These are phyloP conservation scores for Zaprionus nigranus DNA, from an alignment of 1,140 invertebrate genomes.

Conservation along the genomic window DNA sequence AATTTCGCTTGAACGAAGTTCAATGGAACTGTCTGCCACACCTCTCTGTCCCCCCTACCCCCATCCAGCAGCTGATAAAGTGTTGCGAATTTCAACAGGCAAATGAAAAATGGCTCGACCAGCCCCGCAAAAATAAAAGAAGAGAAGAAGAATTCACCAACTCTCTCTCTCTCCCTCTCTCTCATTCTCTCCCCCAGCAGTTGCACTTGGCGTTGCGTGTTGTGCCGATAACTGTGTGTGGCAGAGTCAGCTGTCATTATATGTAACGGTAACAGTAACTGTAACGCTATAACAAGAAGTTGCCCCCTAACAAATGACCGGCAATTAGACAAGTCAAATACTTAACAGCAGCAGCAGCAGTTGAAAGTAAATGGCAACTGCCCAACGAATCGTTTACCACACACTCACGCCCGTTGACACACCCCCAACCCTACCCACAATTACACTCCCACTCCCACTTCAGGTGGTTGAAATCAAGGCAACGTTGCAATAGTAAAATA, in stretches of 20 bases:
- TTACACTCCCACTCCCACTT: neutral
- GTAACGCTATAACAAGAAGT: constrained; percentile 8
- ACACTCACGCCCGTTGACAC: neutral
- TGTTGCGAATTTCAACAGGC: constrained; percentile 70
- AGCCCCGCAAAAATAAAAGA: constrained; percentile 51
- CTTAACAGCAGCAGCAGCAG: constrained; percentile 24
- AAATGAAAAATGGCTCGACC: constrained; percentile 75
- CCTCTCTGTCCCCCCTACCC: neutral
- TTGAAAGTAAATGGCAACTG: constrained; percentile 36
- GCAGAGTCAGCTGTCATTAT: neutral
- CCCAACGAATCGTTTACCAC: constrained; percentile 23
- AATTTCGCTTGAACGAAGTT: constrained; percentile 77
- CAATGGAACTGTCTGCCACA: constrained; percentile 53
- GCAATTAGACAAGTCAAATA: constrained; percentile 68
- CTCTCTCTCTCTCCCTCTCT: neutral
- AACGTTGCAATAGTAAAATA: constrained; percentile 21
- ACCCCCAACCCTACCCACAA: neutral
- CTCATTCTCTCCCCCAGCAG: constrained; percentile 14
- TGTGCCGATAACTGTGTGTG: constrained; percentile 22
- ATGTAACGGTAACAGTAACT: constrained; percentile 1
- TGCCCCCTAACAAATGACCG: constrained; percentile 66
- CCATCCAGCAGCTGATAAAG: constrained; percentile 50
- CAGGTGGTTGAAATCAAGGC: constrained; percentile 3
- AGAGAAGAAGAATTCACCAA: neutral
- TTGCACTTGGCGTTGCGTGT: constrained; percentile 32